A percentile compares a stretch with the other conserved stretches of the same genome.
Evolutionary conservation across 2,888 invertebrate species (phyloP).

Genomic region (Maniola hyperantus): DNA sequence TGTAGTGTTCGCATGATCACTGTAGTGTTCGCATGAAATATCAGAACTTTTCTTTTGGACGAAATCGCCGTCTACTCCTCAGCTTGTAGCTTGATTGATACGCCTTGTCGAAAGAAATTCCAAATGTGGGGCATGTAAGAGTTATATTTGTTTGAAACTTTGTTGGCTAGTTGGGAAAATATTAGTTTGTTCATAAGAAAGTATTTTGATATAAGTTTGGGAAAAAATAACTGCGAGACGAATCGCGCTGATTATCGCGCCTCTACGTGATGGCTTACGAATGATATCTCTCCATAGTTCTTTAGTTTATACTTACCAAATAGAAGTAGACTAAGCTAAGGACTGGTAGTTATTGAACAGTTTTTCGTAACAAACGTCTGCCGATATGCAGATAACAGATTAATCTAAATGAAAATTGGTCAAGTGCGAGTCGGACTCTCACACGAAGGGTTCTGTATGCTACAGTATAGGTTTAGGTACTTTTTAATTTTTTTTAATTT

Average conservation of each 20-base stretch:
- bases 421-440: too few species aligned
- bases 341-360: not conserved
- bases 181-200: slow-evolving; percentile 26
- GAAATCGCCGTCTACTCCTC: not conserved
- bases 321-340: not conserved
- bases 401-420: too few species aligned
- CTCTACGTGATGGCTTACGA: slow-evolving; percentile 30
- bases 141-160: slow-evolving; percentile 21
- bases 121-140: slow-evolving; percentile 11
- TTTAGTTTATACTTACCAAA: not conserved
- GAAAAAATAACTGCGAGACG: slow-evolving; percentile 41
- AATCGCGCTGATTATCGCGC: slow-evolving; percentile 8
- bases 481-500: too few species aligned
- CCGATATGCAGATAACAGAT: too few species aligned
- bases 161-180: not conserved
- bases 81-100: not conserved
- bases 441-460: too few species aligned
- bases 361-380: not conserved
- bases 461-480: too few species aligned
- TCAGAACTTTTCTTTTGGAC: not conserved
- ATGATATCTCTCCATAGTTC: not conserved
- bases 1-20: too few species aligned
- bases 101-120: not conserved
- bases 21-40: too few species aligned
- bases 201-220: slow-evolving; percentile 46